These are phyloP conservation scores for Morinoia aosen DNA, from an alignment of 2,888 invertebrate species.

Conservation along the genomic window DNA sequence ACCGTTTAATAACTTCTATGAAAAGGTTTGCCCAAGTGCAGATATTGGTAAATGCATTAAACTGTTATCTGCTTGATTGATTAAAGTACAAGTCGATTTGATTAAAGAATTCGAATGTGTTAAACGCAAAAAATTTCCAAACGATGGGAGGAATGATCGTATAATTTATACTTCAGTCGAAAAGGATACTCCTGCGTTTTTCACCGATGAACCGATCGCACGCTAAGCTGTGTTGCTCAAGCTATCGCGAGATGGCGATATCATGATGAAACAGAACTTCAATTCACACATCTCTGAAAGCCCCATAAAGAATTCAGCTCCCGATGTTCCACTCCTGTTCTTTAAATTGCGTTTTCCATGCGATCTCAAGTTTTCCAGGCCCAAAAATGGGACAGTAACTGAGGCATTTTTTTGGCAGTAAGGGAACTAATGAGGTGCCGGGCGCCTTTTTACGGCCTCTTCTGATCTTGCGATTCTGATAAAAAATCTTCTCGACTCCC, in stretches of 20 bases:
- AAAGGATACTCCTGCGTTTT: too few relatives aligned
- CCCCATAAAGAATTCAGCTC: background rate
- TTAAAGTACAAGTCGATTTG: too few relatives aligned
- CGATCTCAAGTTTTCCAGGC: background rate
- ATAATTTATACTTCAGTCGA: too few relatives aligned
- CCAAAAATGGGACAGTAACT: background rate
- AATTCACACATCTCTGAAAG: too few relatives aligned
- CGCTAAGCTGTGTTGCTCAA: too few relatives aligned
- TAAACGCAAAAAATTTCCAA: background rate
- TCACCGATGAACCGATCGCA: too few relatives aligned
- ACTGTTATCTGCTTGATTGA: too few relatives aligned
- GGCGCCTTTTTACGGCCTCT: background rate
- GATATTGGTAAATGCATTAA: too few relatives aligned
- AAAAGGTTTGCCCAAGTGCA: too few relatives aligned
- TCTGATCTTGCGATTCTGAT: background rate
- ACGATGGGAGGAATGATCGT: background rate
- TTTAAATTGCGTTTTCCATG: background rate
- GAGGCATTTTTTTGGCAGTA: background rate
- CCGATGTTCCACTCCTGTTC: background rate
- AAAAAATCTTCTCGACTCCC: background rate
- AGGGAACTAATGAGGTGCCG: conserved; percentile 25
- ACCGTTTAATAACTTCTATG: too few relatives aligned
- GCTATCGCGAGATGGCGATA: too few relatives aligned
- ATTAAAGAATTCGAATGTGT: background rate
- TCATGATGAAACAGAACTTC: too few relatives aligned